Conservation (phyloP, 2,888 invertebrate genomes). For the Latrodectus elegans region DNA sequence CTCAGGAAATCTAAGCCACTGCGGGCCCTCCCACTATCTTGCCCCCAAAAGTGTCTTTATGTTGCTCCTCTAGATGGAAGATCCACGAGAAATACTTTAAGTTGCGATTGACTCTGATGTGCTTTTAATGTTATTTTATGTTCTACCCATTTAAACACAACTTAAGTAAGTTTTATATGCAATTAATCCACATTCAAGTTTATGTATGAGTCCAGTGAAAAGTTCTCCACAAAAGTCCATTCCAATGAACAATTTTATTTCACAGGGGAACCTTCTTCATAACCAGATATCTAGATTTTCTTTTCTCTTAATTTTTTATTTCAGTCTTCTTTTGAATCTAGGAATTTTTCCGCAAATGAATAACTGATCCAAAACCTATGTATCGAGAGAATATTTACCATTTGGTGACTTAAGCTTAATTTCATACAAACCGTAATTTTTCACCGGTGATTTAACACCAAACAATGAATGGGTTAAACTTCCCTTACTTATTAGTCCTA, state of each 20-base stretch:
- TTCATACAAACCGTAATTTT: no score
- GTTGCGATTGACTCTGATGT: background rate
- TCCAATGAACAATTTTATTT: background rate
- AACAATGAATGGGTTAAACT: background rate
- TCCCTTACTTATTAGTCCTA: background rate
- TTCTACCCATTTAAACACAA: background rate
- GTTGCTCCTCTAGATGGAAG: background rate
- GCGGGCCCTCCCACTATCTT: background rate
- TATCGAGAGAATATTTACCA: background rate
- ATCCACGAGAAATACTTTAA: no score
- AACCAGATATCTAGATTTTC: constrained; percentile 11
- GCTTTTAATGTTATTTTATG: background rate
- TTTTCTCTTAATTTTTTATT: constrained; percentile 5
- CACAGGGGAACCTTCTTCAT: background rate
- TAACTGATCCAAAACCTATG: background rate
- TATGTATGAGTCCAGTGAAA: background rate
- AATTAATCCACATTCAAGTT: constrained; percentile 2
- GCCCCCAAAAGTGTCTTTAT: background rate
- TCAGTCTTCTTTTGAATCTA: background rate
- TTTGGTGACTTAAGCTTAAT: background rate
- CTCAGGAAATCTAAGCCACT: no score
- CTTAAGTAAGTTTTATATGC: background rate
- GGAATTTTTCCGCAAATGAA: constrained; percentile 1
- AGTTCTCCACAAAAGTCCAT: background rate
- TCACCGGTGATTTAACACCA: background rate